Evolutionary conservation across 2,888 invertebrate genomes (phyloP), one percentile per base, ranked within the genome.

Genomic region (Tortrix viridana): DNA sequence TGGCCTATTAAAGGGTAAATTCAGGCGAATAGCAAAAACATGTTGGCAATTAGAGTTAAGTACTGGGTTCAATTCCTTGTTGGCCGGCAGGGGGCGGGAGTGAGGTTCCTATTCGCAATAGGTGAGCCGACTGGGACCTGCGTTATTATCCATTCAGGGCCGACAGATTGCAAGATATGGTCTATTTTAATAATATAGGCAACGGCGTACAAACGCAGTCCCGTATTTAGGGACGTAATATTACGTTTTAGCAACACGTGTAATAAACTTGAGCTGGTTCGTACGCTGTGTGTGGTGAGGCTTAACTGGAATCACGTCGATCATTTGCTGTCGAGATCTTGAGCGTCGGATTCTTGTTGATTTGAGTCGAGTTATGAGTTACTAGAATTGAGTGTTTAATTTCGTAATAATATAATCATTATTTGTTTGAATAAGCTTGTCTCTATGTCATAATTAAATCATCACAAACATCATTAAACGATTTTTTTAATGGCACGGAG

Each of bases 111-210:
- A 79, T 79, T 78, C 78, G 79, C 78, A 82, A 84, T 77, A 82
- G 80, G 78, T 68, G 67, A 79, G 76, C 76, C 76, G 75, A 70
- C 70, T 69, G 71, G 72, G 71, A 74, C 69, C 69, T 72, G 67
- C 77, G 77, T 80, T 84, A 86, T 86, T 84, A 85, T 85, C 84
- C 80, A 84, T 86, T 86, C 82, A 84, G 71, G 72, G 73, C 82
- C 79, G 80, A 84, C 85, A 82, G 79, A 81, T 83, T 79, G 75
- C 82, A 70, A 84, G 82, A 82, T 86, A 84, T 80, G 77, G 80
- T 79, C 81, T 83, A 79, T 84, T 84, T n/a, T 85, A 85, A 85
- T 86, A 85, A 84, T 79, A 85, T 76, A 80, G 76, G 76, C 74
- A 74, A 70, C 65, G 70, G 67, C 67, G 67, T 67, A 71, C 72